Evolutionary conservation across 2,797 vertebrate genomes (phyloP).

Genomic region (Spondyliosoma cantharus): DNA sequence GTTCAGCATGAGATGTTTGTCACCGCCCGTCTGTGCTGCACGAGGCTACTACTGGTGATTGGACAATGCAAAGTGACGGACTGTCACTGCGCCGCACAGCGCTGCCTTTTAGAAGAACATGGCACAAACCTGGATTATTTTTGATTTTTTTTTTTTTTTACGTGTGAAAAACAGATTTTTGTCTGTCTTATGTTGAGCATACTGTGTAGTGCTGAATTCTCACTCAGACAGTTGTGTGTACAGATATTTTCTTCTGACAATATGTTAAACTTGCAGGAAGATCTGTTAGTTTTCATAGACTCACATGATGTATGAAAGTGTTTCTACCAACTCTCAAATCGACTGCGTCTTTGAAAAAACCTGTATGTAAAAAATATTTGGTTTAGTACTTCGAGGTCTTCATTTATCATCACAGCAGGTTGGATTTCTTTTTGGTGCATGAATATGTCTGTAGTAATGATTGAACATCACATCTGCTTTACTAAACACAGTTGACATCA

Average conservation of each 20-base stretch:
- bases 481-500: constrained; percentile 38
- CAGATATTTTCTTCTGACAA: constrained; percentile 22
- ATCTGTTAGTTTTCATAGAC: background rate
- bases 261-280: background rate
- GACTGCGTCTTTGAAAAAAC: background rate
- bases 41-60: constrained; percentile 26
- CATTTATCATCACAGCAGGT: background rate
- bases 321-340: background rate
- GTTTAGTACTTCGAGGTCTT: background rate
- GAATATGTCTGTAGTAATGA: constrained; percentile 17
- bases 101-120: constrained; percentile 19
- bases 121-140: constrained; percentile 4
- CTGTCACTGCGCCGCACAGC: background rate
- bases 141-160: background rate
- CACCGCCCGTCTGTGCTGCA: constrained; percentile 30
- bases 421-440: constrained; percentile 22
- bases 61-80: background rate
- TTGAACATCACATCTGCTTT: constrained; percentile 10
- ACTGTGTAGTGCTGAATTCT: constrained; percentile 15
- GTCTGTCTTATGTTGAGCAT: no score
- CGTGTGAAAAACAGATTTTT: background rate
- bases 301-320: background rate
- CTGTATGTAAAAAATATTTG: constrained; percentile 8
- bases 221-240: background rate
- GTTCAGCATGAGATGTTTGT: constrained; percentile 28